phyloP scores from a whole-genome alignment of 35 echinoderm and acorn worm genomes.

The Eucidaris tribuloides region DNA sequence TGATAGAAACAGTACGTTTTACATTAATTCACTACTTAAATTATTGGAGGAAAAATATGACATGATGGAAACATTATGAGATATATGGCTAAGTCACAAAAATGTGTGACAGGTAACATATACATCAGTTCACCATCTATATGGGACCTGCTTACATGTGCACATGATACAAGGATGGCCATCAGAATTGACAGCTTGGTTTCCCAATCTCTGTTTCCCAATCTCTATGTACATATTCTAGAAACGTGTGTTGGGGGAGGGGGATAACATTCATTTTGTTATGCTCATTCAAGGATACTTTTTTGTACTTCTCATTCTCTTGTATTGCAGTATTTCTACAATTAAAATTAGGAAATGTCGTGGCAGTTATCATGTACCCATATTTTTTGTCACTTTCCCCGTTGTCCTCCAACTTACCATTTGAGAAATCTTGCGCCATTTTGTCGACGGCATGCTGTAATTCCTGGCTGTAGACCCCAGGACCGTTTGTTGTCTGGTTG shows the following conservation, averaged over 20 bases:
- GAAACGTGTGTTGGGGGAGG: background rate
- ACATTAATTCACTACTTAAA: too few relatives aligned
- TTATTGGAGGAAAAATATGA: too few relatives aligned
- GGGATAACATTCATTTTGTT: background rate
- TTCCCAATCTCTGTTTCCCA: background rate
- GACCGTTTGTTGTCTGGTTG: constrained; percentile 5
- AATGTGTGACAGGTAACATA: too few relatives aligned
- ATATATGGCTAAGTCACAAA: too few relatives aligned
- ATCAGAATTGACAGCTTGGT: background rate
- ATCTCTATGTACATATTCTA: background rate
- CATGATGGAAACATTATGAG: too few relatives aligned
- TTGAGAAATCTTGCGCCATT: constrained; percentile 60
- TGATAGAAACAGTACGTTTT: too few relatives aligned
- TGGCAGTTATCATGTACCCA: background rate
- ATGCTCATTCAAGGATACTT: background rate
- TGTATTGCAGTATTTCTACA: too few relatives aligned
- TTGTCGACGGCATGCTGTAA: constrained; percentile 68
- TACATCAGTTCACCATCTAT: too few relatives aligned
- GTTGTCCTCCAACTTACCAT: constrained; percentile 52
- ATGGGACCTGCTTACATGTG: too few relatives aligned
- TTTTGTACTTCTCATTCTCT: too few relatives aligned
- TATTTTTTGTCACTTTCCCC: background rate
- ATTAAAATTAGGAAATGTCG: too few relatives aligned
- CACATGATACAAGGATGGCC: too few relatives aligned
- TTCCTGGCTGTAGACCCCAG: constrained; percentile 58